phyloP scores from a whole-genome alignment of 2,888 invertebrate genomes.

The Slavum lentiscoides region DNA sequence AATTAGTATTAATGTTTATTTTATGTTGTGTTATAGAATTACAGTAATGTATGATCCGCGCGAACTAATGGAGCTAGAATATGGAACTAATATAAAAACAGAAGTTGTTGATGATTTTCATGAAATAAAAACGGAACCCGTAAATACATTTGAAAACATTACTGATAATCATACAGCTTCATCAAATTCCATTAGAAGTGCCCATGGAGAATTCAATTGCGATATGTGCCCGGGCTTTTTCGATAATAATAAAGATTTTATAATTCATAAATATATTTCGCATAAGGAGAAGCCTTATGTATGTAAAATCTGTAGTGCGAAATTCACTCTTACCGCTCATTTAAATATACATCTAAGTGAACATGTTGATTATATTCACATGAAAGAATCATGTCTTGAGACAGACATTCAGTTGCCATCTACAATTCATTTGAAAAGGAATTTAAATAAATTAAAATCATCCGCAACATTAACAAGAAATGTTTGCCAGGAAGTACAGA shows the following conservation, averaged over 20 bases:
- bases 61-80: too few species aligned
- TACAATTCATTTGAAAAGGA: too few species aligned
- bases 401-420: too few species aligned
- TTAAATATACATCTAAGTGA: neutral
- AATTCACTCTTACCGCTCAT: neutral
- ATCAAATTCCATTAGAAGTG: too few species aligned
- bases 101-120: neutral
- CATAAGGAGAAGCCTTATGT: neutral
- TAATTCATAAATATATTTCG: neutral
- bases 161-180: too few species aligned
- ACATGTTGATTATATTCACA: neutral
- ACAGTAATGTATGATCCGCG: too few species aligned
- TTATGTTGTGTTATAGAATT: too few species aligned
- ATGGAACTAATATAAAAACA: neutral
- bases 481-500: too few species aligned
- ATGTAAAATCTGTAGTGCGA: neutral
- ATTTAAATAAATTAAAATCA: too few species aligned
- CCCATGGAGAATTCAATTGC: neutral
- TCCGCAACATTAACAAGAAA: too few species aligned
- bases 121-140: neutral
- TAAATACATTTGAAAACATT: too few species aligned
- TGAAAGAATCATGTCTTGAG: neutral
- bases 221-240: neutral
- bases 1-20: too few species aligned
- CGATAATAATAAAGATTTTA: neutral